Conservation (phyloP, 2,113 vertebrate species). For the Nothocercus julius region DNA sequence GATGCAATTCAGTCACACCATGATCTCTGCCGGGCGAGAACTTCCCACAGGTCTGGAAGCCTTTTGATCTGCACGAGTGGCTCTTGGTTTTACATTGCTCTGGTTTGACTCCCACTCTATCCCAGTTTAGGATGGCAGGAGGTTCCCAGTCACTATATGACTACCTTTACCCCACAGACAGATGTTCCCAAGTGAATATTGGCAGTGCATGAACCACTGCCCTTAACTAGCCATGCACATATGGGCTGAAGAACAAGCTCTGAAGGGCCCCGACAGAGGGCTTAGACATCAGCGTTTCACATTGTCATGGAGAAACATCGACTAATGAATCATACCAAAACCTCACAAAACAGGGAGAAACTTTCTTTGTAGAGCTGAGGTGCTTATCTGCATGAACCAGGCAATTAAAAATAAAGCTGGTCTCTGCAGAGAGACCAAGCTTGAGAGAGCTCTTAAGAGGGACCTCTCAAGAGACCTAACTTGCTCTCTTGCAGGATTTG, state of each 20-base stretch:
- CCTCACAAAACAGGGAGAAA: not conserved
- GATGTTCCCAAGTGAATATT: not conserved
- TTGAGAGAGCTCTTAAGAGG: no score
- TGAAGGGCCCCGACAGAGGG: not conserved
- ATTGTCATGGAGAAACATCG: accelerated
- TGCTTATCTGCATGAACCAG: not conserved
- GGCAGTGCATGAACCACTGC: not conserved
- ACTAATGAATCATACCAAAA: not conserved
- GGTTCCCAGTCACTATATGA: not conserved
- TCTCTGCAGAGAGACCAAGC: no score
- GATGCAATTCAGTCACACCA: not conserved
- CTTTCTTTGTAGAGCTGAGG: accelerated
- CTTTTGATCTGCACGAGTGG: not conserved
- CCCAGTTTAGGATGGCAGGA: not conserved
- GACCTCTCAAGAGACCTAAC: not conserved
- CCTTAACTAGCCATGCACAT: accelerated
- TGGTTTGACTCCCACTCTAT: not conserved
- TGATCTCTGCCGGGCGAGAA: not conserved
- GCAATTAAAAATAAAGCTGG: not conserved
- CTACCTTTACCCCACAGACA: not conserved
- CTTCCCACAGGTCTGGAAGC: accelerated
- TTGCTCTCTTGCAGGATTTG: not conserved
- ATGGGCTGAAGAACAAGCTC: not conserved
- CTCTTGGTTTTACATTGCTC: not conserved
- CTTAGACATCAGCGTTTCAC: not conserved